Evolutionary conservation across 2,797 vertebrate genomes (phyloP).

Genomic region (Danio tinwini): DNA sequence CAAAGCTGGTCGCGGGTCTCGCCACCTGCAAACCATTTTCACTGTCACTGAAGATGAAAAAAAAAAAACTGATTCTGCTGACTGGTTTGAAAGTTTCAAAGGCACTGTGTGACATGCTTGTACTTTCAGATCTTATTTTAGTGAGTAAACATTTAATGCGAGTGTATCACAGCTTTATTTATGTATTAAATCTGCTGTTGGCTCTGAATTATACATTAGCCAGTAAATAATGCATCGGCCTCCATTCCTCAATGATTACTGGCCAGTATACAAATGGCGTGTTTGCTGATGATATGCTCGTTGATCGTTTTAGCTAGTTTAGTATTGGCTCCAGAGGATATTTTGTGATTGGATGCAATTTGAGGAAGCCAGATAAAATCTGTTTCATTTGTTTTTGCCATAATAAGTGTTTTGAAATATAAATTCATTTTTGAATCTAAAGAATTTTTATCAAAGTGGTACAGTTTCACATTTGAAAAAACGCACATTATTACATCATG

Average conservation of each 20-base stretch:
- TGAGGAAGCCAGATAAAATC: neutral
- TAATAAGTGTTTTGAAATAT: too few relatives aligned
- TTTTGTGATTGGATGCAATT: constrained; percentile 41
- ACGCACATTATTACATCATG: too few relatives aligned
- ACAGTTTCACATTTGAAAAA: too few relatives aligned
- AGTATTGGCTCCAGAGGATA: constrained; percentile 58
- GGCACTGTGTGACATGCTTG: constrained; percentile 57
- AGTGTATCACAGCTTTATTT: constrained; percentile 83
- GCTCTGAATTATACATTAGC: constrained; percentile 84
- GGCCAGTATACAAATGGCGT: constrained; percentile 76
- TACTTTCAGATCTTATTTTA: constrained; percentile 75
- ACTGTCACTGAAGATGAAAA: constrained; percentile 54
- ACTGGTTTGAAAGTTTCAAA: constrained; percentile 61
- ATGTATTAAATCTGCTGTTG: constrained; percentile 86
- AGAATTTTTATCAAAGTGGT: too few relatives aligned
- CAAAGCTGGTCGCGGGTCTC: constrained; percentile 39
- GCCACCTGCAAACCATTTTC: constrained; percentile 55
- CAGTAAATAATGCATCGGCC: constrained; percentile 81
- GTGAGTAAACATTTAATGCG: constrained; percentile 82
- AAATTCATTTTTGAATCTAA: too few relatives aligned
- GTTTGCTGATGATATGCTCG: constrained; percentile 82
- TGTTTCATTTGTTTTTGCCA: too few relatives aligned
- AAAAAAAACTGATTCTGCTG: constrained; percentile 60
- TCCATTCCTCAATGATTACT: constrained; percentile 81
- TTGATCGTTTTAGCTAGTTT: constrained; percentile 77